Base-by-base conservation (phyloP, 2,797 vertebrate genomes). In the Mus spretus region DNA sequence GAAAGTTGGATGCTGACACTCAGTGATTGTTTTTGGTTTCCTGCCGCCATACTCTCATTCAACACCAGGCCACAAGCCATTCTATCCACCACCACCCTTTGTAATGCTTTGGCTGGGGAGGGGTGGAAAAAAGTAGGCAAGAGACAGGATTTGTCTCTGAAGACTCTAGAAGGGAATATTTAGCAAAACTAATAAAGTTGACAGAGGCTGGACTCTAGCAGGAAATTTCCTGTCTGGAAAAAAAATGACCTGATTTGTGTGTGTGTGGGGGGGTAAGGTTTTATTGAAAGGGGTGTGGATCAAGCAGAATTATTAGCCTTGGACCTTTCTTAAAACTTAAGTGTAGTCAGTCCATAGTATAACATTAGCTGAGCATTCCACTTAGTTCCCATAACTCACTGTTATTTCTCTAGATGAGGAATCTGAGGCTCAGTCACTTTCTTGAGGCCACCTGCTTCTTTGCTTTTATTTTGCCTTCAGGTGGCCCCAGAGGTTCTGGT, bases 401-500 rank as follows among this genome's bases (percentile, higher is more conserved):
- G 12, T 77, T 79, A 85, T 65, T 92, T 94, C 44, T 93, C 8
- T 53, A 80, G 57, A 70, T 88, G 55, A 90, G n/a, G 67, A 90
- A 83, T 40, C 89, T 65, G 11, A 89, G 24, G 28, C 26, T 80
- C 74, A 50, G 74, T 92, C 75, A 93, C 74, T 77, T 77, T 78
- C 47, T 61, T 10, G 57, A 80, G 77, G n/a, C 83, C 84, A 82
- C 3, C 5, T 67, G 84, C 22, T 97, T 96, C 96, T 97, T 98
- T 57, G 95, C 34, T 55, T 93, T 93, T 96, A 93, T 92, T 93
- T 72, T 70, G 89, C 98, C 95, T 89, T 90, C 89, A 96, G 93
- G 83, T 97, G 94, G 85, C 94, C 97, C 96, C 55, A 96, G 90
- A 94, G 96, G 93, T 90, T 97, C 82, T 97, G 93, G 37, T 84